Evolutionary conservation across 2,113 vertebrate species (phyloP), one percentile per base, ranked within the genome.

Genomic region (Atrichornis clamosus): DNA sequence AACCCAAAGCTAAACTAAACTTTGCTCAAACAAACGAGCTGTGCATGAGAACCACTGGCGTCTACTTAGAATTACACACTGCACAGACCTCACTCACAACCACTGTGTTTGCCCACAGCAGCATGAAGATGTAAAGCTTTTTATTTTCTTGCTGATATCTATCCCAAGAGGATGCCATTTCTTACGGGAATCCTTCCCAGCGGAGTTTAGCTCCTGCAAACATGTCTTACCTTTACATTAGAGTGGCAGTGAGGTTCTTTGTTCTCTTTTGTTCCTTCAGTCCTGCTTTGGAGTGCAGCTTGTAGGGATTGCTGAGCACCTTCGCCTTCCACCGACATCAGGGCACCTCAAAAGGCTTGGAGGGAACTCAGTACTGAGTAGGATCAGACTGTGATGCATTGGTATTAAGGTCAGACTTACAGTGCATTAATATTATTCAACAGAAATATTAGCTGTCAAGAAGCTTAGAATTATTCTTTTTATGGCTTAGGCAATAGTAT

Each of bases 381-480:
- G 87, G 33, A 91, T 84, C 42, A 46, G 87, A 6, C 76, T 75
- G 58, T 2, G 18, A 39, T 64, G 91, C 60, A 44, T 87, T 77
- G 81, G 64, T 47, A 87, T 90, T 58, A 76, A 87, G 91, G 94
- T 95, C 93, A 92, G 92, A 56, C 72, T 88, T 85, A 74, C 59
- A 91, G 78, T 75, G 83, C 90, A 72, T 86, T 95, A 93, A 90
- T 90, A 95, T 33, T 1, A 0, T 63, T 80, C 84, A 70, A 33
- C 93, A 90, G 88, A 96, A 97, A 89, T 95, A 95, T 92, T 93
- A 92, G 87, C 88, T 96, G 93, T 96, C 90, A 94, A 67, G 92
- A 77, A 94, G 87, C 76, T 86, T 90, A 72, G 82, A 93, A 90
- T 91, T 94, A 89, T 93, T 84, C 87, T 92, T 86, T 96, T 94